Base-by-base conservation (phyloP, 2,113 vertebrate species). In the Labrus mixtus region DNA sequence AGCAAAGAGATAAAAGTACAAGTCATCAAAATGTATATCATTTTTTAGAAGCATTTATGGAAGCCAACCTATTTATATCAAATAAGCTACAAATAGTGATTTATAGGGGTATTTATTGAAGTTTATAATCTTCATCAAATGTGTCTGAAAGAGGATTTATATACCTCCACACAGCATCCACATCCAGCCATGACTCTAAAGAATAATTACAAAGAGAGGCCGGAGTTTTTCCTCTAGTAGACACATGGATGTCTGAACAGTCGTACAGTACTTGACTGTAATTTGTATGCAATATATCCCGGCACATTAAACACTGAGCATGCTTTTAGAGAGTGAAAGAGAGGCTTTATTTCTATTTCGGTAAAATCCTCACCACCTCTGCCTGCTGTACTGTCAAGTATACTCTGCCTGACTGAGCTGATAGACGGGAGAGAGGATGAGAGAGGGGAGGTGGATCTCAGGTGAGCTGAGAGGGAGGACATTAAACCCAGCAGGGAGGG, bases 401-500 rank as follows among this genome's bases (percentile, higher is more conserved):
- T 29, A 66, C 51, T 71, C 36, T 70, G 74, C 65, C 58, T 74
- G 74, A 73, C 58, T 74, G 76, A 83, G 76, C 76, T 70, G 64
- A 76, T 15, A 50, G 62, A 63, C 48, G 15, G 29, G 17, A 51
- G 50, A 56, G 56, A 64, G 36, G 43, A 51, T 20, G 48, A 51
- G 69, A 56, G 53, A 68, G 39, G 59, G 29, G 43, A 58, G 33
- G 73, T 29, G 59, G 77, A 77, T 80, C 76, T 85, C 68, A 85
- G 83, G 86, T 84, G 79, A 85, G 83, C 54, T 78, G 48, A 87
- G 85, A 65, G 79, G 69, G 45, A 87, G 75, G 76, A 81, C 78
- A 79, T 89, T 83, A 84, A 87, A 88, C 72, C 56, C 89, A 87
- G 84, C 73, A 86, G 88, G 85, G 62, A 76, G 61, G 86, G 83